These are phyloP conservation scores for Charaxes varanes DNA, from an alignment of 1,140 invertebrate species.

Conservation along the genomic window DNA sequence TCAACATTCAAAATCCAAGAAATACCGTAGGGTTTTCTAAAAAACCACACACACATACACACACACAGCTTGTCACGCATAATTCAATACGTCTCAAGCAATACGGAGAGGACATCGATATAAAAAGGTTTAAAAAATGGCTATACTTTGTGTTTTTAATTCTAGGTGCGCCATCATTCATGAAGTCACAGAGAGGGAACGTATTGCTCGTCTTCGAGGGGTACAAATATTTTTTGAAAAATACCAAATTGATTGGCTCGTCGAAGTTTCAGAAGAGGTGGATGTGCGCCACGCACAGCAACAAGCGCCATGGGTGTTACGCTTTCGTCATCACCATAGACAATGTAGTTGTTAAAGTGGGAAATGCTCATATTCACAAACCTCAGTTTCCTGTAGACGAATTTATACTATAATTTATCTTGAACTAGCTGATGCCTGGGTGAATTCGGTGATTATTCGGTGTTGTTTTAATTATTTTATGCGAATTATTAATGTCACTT, in stretches of 20 bases:
- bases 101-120: too few species aligned
- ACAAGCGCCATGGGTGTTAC: background rate
- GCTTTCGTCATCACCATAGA: background rate
- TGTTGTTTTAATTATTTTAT: too few species aligned
- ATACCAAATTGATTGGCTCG: background rate
- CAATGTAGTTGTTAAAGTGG: background rate
- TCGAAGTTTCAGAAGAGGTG: background rate
- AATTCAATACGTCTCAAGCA: too few species aligned
- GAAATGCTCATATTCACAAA: background rate
- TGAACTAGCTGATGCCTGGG: too few species aligned
- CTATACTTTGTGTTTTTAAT: too few species aligned
- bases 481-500: too few species aligned
- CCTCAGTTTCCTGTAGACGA: background rate
- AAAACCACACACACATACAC: too few species aligned
- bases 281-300: background rate
- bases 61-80: too few species aligned
- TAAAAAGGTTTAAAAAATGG: too few species aligned
- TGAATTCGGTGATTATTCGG: too few species aligned
- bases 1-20: too few species aligned
- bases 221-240: background rate
- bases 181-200: background rate
- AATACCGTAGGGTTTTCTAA: too few species aligned
- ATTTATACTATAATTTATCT: background rate
- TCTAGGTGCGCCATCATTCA: background rate
- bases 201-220: background rate